A percentile compares a stretch with the other conserved stretches of the same genome.
These are phyloP conservation scores for Thysanoteuthis rhombus DNA, from an alignment of 2,888 invertebrate species.

Conservation along the genomic window DNA sequence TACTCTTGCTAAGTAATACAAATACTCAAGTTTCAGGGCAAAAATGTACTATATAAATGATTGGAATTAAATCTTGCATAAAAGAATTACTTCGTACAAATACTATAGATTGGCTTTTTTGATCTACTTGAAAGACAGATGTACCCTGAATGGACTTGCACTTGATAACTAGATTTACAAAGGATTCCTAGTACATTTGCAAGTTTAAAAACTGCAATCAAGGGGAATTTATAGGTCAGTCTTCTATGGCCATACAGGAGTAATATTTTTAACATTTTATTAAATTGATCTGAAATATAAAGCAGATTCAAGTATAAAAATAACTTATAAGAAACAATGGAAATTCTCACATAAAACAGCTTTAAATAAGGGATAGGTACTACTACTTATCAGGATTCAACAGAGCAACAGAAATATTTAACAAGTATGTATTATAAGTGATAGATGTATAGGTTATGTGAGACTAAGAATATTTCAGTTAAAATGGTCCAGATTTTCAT, in stretches of 20 bases:
- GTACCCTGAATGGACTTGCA: too few species aligned
- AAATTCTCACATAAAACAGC: neutral
- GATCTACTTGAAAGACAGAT: too few species aligned
- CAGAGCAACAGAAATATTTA: neutral
- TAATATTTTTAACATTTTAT: neutral
- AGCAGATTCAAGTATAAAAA: neutral
- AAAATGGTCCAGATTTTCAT: neutral
- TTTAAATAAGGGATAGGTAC: neutral
- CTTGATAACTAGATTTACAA: too few species aligned
- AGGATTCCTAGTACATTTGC: too few species aligned
- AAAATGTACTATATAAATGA: too few species aligned
- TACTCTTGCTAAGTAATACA: too few species aligned
- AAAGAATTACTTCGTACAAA: too few species aligned
- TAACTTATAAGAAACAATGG: neutral
- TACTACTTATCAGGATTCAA: constrained; percentile 12
- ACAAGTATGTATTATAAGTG: neutral
- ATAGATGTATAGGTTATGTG: neutral
- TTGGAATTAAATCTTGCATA: too few species aligned
- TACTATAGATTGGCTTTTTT: too few species aligned
- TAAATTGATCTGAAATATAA: too few species aligned
- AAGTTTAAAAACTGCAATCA: neutral
- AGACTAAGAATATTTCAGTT: neutral
- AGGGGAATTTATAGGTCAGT: neutral
- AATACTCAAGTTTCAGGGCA: too few species aligned
- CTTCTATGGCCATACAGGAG: neutral